Base-by-base conservation (phyloP, 2,797 vertebrate genomes). In the Cryptoprocta ferox region DNA sequence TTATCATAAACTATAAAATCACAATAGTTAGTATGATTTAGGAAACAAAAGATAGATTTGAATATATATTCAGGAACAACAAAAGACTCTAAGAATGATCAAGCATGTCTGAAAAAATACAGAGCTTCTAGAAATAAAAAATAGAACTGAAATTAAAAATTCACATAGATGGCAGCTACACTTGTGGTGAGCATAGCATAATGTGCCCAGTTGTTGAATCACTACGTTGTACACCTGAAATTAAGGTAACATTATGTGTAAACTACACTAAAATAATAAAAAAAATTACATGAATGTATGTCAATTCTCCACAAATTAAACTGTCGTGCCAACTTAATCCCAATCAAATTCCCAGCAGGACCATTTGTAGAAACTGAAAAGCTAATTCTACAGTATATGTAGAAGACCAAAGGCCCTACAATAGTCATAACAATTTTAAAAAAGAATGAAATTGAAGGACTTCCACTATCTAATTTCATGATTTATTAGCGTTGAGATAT, bases 91-190 rank as follows among this genome's bases (percentile, higher is more conserved):
- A 66, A 65, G 35, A 78, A 90, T 59, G 14, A 83, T 50, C 5
- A 83, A 94, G 56, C 28, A 83, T 9, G 79, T 87, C 1, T 70
- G 16, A 84, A 84, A 92, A 83, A 92, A 83, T 28, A 45, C 2
- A 59, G 8, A 83, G 45, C 26, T 68, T 94, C 71, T 35, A 86
- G 35, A 92, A 50, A 91, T 89, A 35, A 92, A 89, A 97, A 92
- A 26, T 30, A 90, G 4, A 90, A 50, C 19, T 70, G 28, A 89
- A 89, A 94, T 85, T 71, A 86, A 94, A 95, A 92, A 50, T 83
- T 78, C 84, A 82, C 30, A 45, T 26, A 73, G 37, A 71, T 18
- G 26, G 7, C 9, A 30, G 71, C 71, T 45, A 75, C 26, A 45
- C 26, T 16, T 28, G 42, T 28, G 12, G 26, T 42, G 26, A 75